A percentile compares a stretch with the other conserved stretches of the same genome.
Evolutionary conservation across 1,140 invertebrate species (phyloP).

Genomic region (Scaptomyza hsui): DNA sequence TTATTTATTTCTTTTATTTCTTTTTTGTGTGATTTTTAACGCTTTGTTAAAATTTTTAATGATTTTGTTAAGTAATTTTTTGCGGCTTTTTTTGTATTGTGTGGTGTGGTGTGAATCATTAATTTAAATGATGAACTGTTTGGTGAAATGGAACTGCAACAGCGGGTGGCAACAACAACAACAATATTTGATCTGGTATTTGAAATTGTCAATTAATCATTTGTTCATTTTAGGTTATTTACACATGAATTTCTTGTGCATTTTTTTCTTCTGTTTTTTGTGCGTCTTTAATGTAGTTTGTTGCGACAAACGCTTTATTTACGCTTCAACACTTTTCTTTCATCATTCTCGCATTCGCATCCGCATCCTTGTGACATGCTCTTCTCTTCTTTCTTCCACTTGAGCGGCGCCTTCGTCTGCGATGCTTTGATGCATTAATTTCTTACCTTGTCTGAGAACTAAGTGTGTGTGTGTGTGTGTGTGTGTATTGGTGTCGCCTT

Average conservation of each 20-base stretch:
- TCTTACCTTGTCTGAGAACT: slow-evolving; percentile 63
- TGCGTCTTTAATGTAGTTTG: slow-evolving; percentile 59
- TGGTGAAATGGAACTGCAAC: slow-evolving; percentile 41
- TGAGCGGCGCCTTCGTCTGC: slow-evolving; percentile 54
- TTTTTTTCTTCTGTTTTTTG: slow-evolving; percentile 15
- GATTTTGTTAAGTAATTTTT: slow-evolving; percentile 66
- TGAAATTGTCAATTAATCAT: slow-evolving; percentile 36
- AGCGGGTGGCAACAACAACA: slow-evolving; percentile 5
- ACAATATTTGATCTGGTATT: slow-evolving; percentile 11
- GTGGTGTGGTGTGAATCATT: slow-evolving; percentile 40
- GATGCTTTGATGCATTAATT: slow-evolving; percentile 76
- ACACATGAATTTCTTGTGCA: slow-evolving; percentile 38
- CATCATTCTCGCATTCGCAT: slow-evolving; percentile 8
- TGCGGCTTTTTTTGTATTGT: not conserved
- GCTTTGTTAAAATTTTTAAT: slow-evolving; percentile 52
- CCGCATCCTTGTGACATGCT: slow-evolving; percentile 13
- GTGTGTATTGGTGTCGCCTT: slow-evolving; percentile 29
- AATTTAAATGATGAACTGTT: slow-evolving; percentile 57
- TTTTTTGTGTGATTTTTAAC: not conserved
- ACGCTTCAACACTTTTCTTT: slow-evolving; percentile 51
- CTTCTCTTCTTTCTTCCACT: slow-evolving; percentile 37
- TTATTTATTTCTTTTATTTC: slow-evolving; percentile 20
- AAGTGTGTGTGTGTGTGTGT: slow-evolving; percentile 31
- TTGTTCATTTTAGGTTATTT: slow-evolving; percentile 15
- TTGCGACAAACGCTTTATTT: slow-evolving; percentile 49